A percentile compares a stretch with the other conserved stretches of the same genome.
phyloP scores from a whole-genome alignment of 2,888 invertebrate genomes.

The Netelia fuscicornis region DNA sequence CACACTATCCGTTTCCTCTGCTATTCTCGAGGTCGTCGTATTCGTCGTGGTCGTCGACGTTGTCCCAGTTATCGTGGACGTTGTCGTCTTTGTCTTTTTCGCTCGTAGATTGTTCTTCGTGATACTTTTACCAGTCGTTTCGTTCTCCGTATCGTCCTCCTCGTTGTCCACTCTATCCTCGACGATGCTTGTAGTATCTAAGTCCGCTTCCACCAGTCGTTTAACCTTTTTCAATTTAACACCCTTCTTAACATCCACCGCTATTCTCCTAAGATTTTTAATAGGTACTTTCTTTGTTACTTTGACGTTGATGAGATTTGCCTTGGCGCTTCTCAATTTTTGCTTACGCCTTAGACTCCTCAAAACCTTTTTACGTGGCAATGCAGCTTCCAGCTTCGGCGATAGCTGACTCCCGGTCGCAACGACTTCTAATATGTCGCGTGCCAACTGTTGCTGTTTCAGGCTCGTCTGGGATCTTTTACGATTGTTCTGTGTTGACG shows the following conservation, averaged over 20 bases:
- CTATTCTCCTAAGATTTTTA: constrained; percentile 77
- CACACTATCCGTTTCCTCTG: constrained; percentile 69
- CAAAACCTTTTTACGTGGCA: constrained; percentile 82
- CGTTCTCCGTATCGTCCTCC: constrained; percentile 59
- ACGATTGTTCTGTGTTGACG: constrained; percentile 76
- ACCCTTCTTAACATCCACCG: constrained; percentile 74
- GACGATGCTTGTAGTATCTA: constrained; percentile 54
- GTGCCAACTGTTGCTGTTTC: constrained; percentile 78
- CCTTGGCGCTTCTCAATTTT: constrained; percentile 79
- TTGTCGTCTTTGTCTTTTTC: constrained; percentile 73
- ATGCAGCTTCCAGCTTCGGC: constrained; percentile 79
- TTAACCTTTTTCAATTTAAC: constrained; percentile 72
- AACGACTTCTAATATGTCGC: constrained; percentile 82
- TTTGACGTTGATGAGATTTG: constrained; percentile 81
- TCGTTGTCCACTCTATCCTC: constrained; percentile 30
- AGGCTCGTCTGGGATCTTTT: constrained; percentile 76
- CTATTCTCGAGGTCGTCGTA: constrained; percentile 59
- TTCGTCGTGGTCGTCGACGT: constrained; percentile 74
- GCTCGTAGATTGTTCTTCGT: constrained; percentile 77
- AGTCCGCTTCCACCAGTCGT: constrained; percentile 61
- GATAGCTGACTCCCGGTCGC: constrained; percentile 82
- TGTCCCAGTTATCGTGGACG: constrained; percentile 66
- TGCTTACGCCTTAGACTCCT: constrained; percentile 81
- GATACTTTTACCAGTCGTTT: constrained; percentile 74
- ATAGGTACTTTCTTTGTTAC: constrained; percentile 79